phyloP scores from a whole-genome alignment of 2,797 vertebrate genomes.

The Otus scops region DNA sequence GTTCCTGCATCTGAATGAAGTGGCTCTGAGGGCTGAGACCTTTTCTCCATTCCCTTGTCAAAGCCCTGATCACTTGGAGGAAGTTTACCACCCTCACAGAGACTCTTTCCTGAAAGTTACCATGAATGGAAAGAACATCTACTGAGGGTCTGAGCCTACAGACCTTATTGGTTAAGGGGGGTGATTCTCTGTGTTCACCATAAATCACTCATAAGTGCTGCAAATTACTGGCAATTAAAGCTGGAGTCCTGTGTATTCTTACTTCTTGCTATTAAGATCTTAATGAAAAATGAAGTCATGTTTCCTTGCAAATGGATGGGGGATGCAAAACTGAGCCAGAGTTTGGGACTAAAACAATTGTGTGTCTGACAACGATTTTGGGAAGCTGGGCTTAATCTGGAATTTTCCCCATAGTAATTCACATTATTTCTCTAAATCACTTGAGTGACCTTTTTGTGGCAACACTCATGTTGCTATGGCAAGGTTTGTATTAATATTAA shows the following conservation, averaged over 20 bases:
- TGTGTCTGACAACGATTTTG: not conserved
- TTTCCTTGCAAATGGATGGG: not conserved
- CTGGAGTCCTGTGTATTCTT: not conserved
- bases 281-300: not conserved
- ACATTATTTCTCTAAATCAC: not conserved
- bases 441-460: conserved; percentile 17
- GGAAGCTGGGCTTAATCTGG: not conserved
- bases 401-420: not conserved
- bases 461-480: conserved; percentile 26
- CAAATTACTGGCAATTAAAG: not conserved
- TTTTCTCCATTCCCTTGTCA: fast-evolving
- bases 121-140: not conserved
- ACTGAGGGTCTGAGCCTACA: not conserved
- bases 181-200: not conserved
- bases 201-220: not conserved
- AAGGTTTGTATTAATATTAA: conserved; percentile 43
- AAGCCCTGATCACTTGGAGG: not conserved
- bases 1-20: not conserved
- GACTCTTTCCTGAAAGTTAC: not conserved
- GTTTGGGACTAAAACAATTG: not conserved
- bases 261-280: not conserved
- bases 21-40: not conserved
- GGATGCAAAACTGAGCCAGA: not conserved
- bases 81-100: not conserved
- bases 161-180: not conserved